phyloP scores from a whole-genome alignment of 2,113 vertebrate genomes.

The Gobio gobio region DNA sequence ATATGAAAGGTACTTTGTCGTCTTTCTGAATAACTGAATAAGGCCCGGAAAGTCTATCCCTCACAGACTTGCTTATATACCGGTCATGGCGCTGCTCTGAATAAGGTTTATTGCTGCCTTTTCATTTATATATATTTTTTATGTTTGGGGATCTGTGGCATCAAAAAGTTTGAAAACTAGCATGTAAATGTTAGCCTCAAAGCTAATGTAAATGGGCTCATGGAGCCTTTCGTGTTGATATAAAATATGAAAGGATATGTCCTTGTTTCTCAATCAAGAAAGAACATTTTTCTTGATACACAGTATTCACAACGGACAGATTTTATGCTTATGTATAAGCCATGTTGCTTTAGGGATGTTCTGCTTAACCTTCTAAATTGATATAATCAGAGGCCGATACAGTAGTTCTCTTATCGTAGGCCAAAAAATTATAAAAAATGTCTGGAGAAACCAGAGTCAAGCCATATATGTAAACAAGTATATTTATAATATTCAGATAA shows the following conservation, averaged over 20 bases:
- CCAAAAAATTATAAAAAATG: conserved; percentile 36
- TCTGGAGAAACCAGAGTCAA: conserved; percentile 10
- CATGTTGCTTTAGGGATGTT: conserved; percentile 18
- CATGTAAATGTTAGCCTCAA: neutral
- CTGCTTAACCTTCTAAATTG: conserved; percentile 37
- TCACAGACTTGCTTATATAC: too few species aligned
- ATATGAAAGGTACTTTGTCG: conserved; percentile 38
- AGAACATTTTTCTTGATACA: neutral
- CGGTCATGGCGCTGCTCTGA: too few species aligned
- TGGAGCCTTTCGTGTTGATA: neutral
- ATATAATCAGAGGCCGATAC: conserved; percentile 27
- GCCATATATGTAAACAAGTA: conserved; percentile 25
- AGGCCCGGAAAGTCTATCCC: too few species aligned
- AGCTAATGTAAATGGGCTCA: neutral
- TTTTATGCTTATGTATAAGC: neutral
- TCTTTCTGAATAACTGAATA: conserved; percentile 42
- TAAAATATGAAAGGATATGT: neutral
- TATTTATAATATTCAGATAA: neutral
- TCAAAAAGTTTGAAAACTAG: too few species aligned
- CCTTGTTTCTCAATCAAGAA: neutral
- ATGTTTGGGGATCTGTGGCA: too few species aligned
- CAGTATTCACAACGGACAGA: neutral
- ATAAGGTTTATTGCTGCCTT: too few species aligned
- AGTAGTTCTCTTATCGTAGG: conserved; percentile 35
- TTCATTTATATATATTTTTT: too few species aligned